Percentiles rank a stretch among this genome's conserved stretches.
phyloP scores from a whole-genome alignment of 2,113 vertebrate species.

The Platysternon megacephalum region DNA sequence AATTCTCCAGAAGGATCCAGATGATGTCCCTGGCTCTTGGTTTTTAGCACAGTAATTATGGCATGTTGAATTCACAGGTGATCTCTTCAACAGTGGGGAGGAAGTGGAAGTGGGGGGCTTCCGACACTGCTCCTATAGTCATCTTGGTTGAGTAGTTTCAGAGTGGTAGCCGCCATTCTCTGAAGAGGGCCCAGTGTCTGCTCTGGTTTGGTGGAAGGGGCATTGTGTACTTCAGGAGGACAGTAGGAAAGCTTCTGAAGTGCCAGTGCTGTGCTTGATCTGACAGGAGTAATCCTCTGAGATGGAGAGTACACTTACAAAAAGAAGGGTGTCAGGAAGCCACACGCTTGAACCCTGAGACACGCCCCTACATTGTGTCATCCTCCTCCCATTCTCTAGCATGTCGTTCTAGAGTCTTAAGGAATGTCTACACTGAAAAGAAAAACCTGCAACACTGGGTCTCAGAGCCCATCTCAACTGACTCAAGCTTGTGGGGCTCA shows the following conservation, averaged over 20 bases:
- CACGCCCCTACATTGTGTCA: fast-evolving
- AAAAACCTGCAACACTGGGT: too few relatives aligned
- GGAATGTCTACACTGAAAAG: too few relatives aligned
- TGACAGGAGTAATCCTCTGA: not conserved
- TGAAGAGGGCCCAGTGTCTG: fast-evolving
- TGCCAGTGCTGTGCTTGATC: not conserved
- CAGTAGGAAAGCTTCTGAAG: not conserved
- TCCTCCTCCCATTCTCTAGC: not conserved
- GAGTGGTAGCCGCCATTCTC: not conserved
- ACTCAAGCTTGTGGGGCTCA: too few relatives aligned
- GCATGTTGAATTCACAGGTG: not conserved
- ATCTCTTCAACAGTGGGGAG: not conserved
- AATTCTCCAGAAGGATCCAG: not conserved
- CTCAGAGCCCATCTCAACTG: too few relatives aligned
- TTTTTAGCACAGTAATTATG: not conserved
- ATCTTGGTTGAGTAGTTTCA: too few relatives aligned
- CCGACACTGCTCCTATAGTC: not conserved
- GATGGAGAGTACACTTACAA: not conserved
- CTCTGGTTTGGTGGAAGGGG: fast-evolving
- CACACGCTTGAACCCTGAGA: not conserved
- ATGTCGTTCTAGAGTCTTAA: too few relatives aligned
- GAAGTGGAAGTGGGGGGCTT: not conserved
- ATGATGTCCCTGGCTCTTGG: not conserved
- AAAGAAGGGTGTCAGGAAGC: not conserved
- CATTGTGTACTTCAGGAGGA: not conserved